Evolutionary conservation across 2,888 invertebrate genomes (phyloP), one percentile per base, ranked within the genome.

Genomic region (Mayetiola destructor): DNA sequence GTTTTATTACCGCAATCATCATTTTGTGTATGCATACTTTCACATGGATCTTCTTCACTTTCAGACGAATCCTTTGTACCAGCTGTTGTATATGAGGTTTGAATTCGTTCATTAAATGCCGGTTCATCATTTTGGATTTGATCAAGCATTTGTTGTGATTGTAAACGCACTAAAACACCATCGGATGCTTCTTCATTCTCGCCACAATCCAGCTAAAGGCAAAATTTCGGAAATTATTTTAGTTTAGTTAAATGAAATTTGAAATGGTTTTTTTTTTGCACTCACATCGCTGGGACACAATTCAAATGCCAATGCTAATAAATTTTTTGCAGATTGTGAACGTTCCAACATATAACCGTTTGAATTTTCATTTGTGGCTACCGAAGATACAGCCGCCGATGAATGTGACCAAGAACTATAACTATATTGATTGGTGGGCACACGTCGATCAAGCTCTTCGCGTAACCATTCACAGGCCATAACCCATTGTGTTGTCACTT

Each of bases 401-500:
- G 93, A 92, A 8, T 91, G 90, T 67, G 94, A 94, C 91, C 93
- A 94, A 61, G 89, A 88, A 66, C 83, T 89, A 70, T 92, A 93
- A 57, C 86, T 83, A 70, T 92, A 93, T 65, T 72, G 72, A 60
- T 76, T 75, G 35, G 77, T 76, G 10, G 77, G 76, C 37, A 78
- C 78, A 61, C 79, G 75, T 57, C 72, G 66, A 62, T 95, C 93
- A 61, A 96, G 78, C 72, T 96, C 95, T 69, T 94, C 93, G 69
- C 92, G 91, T 64, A 96, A 79, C 95, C 95, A 96, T 64, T 88
- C 85, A 2, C 94, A 88, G 59, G 94, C 89, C 66, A 83, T 79
- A 30, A 82, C 77, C 93, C 93, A 95, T 68, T 91, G 88, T 56
- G 86, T 80, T 63, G 87, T 83, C 64, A 94, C 77, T 64, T 89